phyloP scores from a whole-genome alignment of 2,888 invertebrate species.

The Cantharis rufa region DNA sequence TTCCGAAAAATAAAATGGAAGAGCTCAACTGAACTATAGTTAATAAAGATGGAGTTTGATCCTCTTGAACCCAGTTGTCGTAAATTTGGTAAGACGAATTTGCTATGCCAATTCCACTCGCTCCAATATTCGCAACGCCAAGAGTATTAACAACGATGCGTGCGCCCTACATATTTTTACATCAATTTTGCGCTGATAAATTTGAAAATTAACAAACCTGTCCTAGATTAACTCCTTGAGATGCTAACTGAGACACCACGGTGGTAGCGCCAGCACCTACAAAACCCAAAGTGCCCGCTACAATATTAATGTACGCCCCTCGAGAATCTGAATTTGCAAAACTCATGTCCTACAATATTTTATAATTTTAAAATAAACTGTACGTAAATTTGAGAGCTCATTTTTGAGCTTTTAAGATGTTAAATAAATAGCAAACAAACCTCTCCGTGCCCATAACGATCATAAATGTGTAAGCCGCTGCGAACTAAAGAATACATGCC shows the following conservation, averaged over 20 bases:
- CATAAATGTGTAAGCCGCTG: constrained; percentile 58
- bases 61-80: constrained; percentile 27
- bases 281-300: constrained; percentile 50
- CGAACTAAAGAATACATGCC: constrained; percentile 61
- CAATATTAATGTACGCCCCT: constrained; percentile 64
- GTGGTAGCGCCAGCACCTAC: constrained; percentile 24
- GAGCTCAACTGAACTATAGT: constrained; percentile 38
- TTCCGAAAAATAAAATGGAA: constrained; percentile 41
- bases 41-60: constrained; percentile 32
- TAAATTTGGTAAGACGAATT: constrained; percentile 35
- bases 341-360: constrained; percentile 54
- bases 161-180: constrained; percentile 19
- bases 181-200: not conserved
- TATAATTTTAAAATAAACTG: not conserved
- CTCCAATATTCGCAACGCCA: constrained; percentile 30
- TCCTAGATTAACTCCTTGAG: constrained; percentile 56
- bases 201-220: constrained; percentile 49
- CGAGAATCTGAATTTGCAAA: constrained; percentile 61
- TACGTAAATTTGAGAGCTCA: no score
- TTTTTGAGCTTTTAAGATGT: no score
- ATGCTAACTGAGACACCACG: constrained; percentile 31
- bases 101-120: constrained; percentile 29
- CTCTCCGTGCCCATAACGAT: constrained; percentile 60
- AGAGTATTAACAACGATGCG: constrained; percentile 28
- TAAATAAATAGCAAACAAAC: constrained; percentile 42